Conservation (phyloP, 2,888 invertebrate genomes). For the Drosophila suboccidentalis region DNA sequence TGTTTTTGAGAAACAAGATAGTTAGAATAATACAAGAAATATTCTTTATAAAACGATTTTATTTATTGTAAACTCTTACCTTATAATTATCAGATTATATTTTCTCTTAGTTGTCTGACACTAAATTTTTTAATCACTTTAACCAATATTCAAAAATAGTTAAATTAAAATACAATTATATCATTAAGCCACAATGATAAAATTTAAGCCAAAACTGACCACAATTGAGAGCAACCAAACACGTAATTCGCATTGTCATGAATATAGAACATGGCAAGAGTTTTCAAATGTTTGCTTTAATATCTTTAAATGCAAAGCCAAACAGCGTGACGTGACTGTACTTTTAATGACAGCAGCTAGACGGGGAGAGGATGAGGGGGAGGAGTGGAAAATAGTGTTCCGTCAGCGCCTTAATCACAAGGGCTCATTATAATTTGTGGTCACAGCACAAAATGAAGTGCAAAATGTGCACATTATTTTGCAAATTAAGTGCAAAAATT, state of each 20-base stretch:
- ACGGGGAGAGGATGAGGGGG: not conserved
- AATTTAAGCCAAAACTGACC: slow-evolving; percentile 16
- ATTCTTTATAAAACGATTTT: too few relatives aligned
- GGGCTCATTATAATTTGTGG: slow-evolving; percentile 79
- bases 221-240: slow-evolving; percentile 7
- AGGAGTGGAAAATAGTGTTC: slow-evolving; percentile 4
- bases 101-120: too few relatives aligned
- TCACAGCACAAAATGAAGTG: slow-evolving; percentile 76
- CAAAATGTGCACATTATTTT: slow-evolving; percentile 73
- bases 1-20: too few relatives aligned
- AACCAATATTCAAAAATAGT: not conserved
- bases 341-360: slow-evolving; percentile 48
- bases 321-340: slow-evolving; percentile 67
- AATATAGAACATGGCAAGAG: slow-evolving; percentile 22
- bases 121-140: not conserved
- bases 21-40: too few relatives aligned
- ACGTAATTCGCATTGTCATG: slow-evolving; percentile 48
- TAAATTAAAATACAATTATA: not conserved
- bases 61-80: not conserved
- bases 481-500: slow-evolving; percentile 76
- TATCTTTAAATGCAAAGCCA: slow-evolving; percentile 55
- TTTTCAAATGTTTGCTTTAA: slow-evolving; percentile 52
- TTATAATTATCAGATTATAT: not conserved
- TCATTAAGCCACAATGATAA: slow-evolving; percentile 3
- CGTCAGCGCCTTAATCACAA: slow-evolving; percentile 69